These are phyloP conservation scores for Melanostoma mellinum DNA, from an alignment of 2,888 invertebrate species.

Conservation along the genomic window DNA sequence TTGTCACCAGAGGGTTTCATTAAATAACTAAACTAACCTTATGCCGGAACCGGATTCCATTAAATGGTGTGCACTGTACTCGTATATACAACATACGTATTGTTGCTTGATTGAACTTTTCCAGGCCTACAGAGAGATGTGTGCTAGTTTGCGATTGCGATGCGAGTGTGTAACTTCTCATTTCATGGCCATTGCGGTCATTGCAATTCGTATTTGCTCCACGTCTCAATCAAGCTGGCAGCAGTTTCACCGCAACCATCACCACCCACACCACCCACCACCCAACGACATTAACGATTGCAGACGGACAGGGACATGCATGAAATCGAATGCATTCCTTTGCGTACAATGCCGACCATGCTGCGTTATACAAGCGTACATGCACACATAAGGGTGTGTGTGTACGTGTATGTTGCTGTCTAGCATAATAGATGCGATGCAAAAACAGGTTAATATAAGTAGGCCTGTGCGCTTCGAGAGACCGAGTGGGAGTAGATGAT, in stretches of 20 bases:
- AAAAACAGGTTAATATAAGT: constrained; percentile 38
- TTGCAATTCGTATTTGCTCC: constrained; percentile 46
- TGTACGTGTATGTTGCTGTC: constrained; percentile 28
- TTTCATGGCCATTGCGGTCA: constrained; percentile 52
- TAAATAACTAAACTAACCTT: constrained; percentile 16
- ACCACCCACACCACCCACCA: neutral
- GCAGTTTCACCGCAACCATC: neutral
- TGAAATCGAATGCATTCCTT: constrained; percentile 29
- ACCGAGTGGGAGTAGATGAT: constrained; percentile 2
- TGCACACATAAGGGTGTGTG: neutral
- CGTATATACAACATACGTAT: too few species aligned
- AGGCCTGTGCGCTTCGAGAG: constrained; percentile 28
- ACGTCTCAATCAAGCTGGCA: constrained; percentile 51
- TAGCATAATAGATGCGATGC: constrained; percentile 43
- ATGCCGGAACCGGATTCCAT: neutral
- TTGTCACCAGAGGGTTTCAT: constrained; percentile 44
- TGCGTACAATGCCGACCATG: neutral
- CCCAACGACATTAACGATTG: neutral
- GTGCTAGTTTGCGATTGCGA: neutral
- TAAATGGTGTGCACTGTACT: constrained; percentile 13
- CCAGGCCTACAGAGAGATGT: neutral
- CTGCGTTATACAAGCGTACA: constrained; percentile 3
- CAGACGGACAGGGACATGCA: constrained; percentile 11
- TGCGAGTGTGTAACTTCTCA: constrained; percentile 21
- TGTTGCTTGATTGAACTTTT: constrained; percentile 21